Evolutionary conservation across 2,888 invertebrate species (phyloP), one percentile per base, ranked within the genome.

Genomic region (Chymomyza amoena): DNA sequence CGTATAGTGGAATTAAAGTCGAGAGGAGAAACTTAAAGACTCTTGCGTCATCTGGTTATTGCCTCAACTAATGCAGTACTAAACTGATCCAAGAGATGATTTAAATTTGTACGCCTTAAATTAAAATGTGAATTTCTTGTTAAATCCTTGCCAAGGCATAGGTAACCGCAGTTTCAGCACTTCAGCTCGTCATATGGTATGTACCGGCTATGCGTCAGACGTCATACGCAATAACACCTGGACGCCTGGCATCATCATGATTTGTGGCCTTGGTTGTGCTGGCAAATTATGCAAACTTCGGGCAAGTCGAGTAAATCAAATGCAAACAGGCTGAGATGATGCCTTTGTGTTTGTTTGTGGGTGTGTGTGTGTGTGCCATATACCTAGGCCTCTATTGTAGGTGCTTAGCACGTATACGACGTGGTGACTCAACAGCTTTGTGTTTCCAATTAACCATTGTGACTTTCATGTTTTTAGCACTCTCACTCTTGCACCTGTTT

Each of bases 401-500:
- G 32, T 45, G 39, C 13, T 45, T 13, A 45, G 39, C 39, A 45
- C 39, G 39, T 45, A 45, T 45, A 45, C 39, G 39, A 45, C 39
- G 39, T 45, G 39, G 68, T 80, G 81, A 81, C 76, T 25, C 2
- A 69, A 66, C 81, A 65, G 32, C 54, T 54, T 76, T 61, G 10
- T 57, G 15, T 79, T 72, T 57, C 84, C 77, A 81, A 86, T 81
- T 81, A 81, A 70, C 75, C 71, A 70, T 59, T 77, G 69, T 82
- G 87, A 82, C 81, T 86, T 72, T 81, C 81, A 81, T 66, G 61
- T 84, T 86, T 78, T 51, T 56, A 65, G 65, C 67, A 76, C 59
- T 39, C 28, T 45, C 45, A 36, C 45, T 54, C 13, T 28, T 65
- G 64, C 75, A 56, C 36, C 63, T 25, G 10, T 54, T 51, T 25